phyloP scores from a whole-genome alignment of 2,113 vertebrate genomes.

The Todiramphus chloris region DNA sequence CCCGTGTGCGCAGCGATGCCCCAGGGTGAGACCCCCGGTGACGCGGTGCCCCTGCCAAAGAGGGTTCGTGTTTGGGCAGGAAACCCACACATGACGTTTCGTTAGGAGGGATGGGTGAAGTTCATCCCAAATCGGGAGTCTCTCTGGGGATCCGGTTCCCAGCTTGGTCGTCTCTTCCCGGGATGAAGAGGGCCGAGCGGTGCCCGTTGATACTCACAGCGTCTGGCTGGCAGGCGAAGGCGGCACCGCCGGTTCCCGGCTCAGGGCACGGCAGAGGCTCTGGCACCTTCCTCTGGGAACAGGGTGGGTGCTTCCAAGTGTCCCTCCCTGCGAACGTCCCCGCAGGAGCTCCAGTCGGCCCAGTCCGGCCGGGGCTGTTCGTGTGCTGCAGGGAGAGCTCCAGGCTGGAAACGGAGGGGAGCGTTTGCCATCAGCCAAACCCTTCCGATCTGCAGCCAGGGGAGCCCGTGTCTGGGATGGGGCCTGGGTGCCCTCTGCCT shows the following conservation, averaged over 20 bases:
- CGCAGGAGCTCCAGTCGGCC: accelerated
- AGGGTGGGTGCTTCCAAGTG: not conserved
- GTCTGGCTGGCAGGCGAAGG: not conserved
- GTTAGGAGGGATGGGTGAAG: not conserved
- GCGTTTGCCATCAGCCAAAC: not conserved
- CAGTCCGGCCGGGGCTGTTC: accelerated
- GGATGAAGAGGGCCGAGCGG: too few species aligned
- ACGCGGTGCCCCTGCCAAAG: too few species aligned
- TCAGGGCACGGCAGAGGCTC: not conserved
- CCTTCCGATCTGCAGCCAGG: not conserved
- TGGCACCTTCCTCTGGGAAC: not conserved
- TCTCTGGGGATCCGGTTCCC: not conserved
- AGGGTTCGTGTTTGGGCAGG: not conserved
- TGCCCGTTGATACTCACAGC: not conserved
- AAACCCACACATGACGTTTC: accelerated
- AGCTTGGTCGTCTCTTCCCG: not conserved
- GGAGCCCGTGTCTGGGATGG: not conserved
- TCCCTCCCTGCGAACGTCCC: not conserved
- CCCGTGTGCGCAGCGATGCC: accelerated
- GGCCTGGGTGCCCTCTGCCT: not conserved
- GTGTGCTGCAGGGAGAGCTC: not conserved
- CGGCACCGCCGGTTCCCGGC: accelerated
- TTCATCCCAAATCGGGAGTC: not conserved
- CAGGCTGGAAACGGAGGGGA: not conserved
- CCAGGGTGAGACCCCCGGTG: not conserved